phyloP scores from a whole-genome alignment of 1,140 invertebrate species.

The Pseudobourletiella spinata region DNA sequence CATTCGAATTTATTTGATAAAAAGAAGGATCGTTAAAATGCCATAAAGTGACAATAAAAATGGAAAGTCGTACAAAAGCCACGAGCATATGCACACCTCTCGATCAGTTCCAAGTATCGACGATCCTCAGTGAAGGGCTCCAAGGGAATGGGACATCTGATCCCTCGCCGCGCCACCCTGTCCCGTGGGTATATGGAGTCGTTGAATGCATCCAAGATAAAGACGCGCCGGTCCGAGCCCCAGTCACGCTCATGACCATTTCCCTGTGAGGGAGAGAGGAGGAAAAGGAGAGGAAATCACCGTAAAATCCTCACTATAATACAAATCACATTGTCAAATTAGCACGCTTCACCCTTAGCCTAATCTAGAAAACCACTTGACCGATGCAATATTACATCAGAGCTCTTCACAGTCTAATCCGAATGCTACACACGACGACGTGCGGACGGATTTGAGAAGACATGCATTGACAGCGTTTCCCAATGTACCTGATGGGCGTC shows the following conservation, averaged over 20 bases:
- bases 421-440: too few species aligned
- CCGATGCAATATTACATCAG: background rate
- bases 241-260: conserved; percentile 81
- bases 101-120: conserved; percentile 59
- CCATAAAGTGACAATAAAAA: too few species aligned
- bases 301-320: background rate
- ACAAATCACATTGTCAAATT: background rate
- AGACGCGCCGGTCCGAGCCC: conserved; percentile 54
- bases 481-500: conserved; percentile 81
- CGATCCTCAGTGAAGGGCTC: conserved; percentile 54
- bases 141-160: conserved; percentile 63
- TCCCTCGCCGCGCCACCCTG: conserved; percentile 59
- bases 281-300: background rate
- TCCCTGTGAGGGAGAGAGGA: too few species aligned
- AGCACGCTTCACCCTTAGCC: conserved; percentile 5
- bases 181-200: conserved; percentile 70
- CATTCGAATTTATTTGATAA: conserved; percentile 19
- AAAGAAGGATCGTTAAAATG: too few species aligned
- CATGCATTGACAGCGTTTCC: too few species aligned
- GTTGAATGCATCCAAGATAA: conserved; percentile 83
- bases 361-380: conserved; percentile 1
- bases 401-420: background rate
- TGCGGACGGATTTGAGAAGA: too few species aligned
- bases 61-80: too few species aligned
- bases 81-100: too few species aligned